Percentiles rank a stretch among this genome's conserved stretches.
Evolutionary conservation across 1,140 invertebrate genomes (phyloP).

Genomic region (Trypoxylus dichotomus): DNA sequence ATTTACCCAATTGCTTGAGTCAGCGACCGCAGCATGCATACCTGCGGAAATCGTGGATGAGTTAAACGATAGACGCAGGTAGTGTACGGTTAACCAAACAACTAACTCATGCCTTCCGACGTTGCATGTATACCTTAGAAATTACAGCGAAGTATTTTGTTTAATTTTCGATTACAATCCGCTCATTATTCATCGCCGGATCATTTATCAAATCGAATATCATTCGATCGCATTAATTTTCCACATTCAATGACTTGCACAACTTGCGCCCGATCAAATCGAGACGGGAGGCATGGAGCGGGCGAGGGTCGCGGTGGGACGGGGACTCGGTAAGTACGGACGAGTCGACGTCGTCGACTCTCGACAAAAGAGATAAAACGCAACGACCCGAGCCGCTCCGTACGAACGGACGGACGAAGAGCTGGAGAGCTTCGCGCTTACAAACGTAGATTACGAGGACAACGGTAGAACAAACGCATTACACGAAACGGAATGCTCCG

Average conservation of each 20-base stretch:
- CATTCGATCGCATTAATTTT: slow-evolving; percentile 3
- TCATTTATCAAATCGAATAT: slow-evolving; percentile 4
- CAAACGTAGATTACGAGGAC: neutral
- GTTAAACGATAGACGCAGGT: too few species aligned
- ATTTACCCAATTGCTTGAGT: too few species aligned
- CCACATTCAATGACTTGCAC: slow-evolving; percentile 4
- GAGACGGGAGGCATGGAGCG: too few species aligned
- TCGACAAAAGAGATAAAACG: neutral
- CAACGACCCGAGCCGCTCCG: neutral
- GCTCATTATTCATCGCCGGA: neutral
- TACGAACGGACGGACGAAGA: too few species aligned
- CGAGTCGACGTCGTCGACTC: neutral
- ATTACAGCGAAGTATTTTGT: slow-evolving; percentile 3
- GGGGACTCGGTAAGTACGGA: neutral
- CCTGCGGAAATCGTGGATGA: too few species aligned
- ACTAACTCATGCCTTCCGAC: neutral
- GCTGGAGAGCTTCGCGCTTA: neutral
- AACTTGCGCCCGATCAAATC: neutral
- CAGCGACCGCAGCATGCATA: too few species aligned
- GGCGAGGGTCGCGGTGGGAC: neutral
- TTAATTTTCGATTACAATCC: slow-evolving; percentile 3
- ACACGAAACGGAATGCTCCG: neutral
- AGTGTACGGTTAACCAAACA: neutral
- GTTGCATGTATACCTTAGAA: neutral
- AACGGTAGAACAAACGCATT: neutral